Base-by-base conservation (phyloP, 2,888 invertebrate genomes). In the Ornithoptera alexandrae region DNA sequence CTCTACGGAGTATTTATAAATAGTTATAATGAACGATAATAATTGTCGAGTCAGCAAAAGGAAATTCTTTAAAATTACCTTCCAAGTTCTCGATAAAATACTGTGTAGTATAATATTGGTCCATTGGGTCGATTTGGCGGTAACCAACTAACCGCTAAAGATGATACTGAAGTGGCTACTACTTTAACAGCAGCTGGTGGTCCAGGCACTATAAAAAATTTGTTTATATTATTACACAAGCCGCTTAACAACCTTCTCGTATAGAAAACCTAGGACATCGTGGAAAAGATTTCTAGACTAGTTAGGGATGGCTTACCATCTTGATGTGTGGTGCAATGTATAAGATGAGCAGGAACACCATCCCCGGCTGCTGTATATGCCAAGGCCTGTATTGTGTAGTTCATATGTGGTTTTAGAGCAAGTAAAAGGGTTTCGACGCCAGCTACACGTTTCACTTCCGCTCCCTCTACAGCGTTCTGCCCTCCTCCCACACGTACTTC, bases 281-380 rank as follows among this genome's bases (percentile, higher is more conserved):
- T 53, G n/a, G 6, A 12, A 56, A 20, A 56, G 7, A n/a, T 56
- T 56, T n/a, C n/a, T 56, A 46, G 15, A 46, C 15, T 15, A 46
- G 46, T 46, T 2, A 46, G 15, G 15, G 12, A 12, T 12, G 46
- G 15, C 88, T 90, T 85, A 97, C 97, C 95, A 87, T 98, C 97
- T 90, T 97, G 97, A 77, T 97, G 96, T 4, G 97, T 98, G 72
- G 94, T 94, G 82, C 97, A 97, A 89, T 95, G 95, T 81, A 97
- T 94, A 69, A 97, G 94, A 75, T 94, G 92, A 79, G 97, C 97
- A 73, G 96, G 94, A 17, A 96, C 94, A 0, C 98, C 98, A 81
- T 97, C 97, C 0, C 98, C 98, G 2, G 96, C 96, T 7, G 95
- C 94, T 0, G 97, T 98, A 81, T 96, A 97, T 12, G 97, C 97